phyloP scores from a whole-genome alignment of 2,888 invertebrate species.

The Perizoma flavofasciatum region DNA sequence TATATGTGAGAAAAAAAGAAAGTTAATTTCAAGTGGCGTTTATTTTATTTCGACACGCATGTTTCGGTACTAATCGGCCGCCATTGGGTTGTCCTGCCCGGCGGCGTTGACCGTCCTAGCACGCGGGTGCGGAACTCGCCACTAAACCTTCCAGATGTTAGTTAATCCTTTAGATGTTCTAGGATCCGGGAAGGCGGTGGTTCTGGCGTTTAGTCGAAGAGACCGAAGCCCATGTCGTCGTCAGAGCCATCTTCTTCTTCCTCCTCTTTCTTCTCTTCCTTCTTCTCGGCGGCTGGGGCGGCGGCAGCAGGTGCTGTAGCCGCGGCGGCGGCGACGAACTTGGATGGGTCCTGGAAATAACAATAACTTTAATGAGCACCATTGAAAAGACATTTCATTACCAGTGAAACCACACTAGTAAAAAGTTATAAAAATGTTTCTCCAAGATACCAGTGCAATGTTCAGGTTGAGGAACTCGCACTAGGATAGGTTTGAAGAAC shows the following conservation, averaged over 20 bases:
- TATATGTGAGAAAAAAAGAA: slow-evolving; percentile 1
- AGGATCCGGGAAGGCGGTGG: slow-evolving; percentile 25
- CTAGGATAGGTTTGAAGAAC: slow-evolving; percentile 70
- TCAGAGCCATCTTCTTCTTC: slow-evolving; percentile 93
- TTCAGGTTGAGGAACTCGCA: slow-evolving; percentile 49
- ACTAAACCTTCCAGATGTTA: slow-evolving; percentile 27
- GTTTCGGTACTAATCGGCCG: slow-evolving; percentile 56
- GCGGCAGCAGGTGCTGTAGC: slow-evolving; percentile 87
- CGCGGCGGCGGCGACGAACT: slow-evolving; percentile 89
- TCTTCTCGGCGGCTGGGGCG: slow-evolving; percentile 84
- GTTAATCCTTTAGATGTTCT: slow-evolving; percentile 15
- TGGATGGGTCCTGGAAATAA: slow-evolving; percentile 93
- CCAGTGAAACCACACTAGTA: neutral
- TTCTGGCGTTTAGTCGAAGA: slow-evolving; percentile 88
- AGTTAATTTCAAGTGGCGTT: slow-evolving; percentile 48
- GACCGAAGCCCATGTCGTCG: slow-evolving; percentile 99
- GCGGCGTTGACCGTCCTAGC: slow-evolving; percentile 59
- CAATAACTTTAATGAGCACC: neutral
- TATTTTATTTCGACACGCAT: slow-evolving; percentile 68
- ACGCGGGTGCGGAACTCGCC: slow-evolving; percentile 49
- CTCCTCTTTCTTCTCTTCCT: slow-evolving; percentile 90
- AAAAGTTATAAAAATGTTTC: slow-evolving; percentile 24
- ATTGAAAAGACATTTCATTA: too few species aligned
- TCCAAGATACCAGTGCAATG: slow-evolving; percentile 69
- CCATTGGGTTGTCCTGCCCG: slow-evolving; percentile 77